Conservation (phyloP, 2,797 vertebrate species). For the Brachymystax lenok region DNA sequence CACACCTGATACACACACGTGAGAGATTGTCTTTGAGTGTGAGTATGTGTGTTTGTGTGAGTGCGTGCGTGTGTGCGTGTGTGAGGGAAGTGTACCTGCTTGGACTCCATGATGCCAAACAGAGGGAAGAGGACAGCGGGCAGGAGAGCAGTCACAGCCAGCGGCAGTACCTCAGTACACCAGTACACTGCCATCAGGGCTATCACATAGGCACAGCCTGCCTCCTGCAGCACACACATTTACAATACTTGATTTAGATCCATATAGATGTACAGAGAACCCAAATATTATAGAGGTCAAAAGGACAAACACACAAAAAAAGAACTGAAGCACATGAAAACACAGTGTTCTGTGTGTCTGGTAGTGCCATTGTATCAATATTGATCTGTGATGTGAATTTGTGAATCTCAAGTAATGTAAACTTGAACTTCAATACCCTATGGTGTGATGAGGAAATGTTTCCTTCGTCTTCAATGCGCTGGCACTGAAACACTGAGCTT, state of each 20-base stretch:
- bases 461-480: no score
- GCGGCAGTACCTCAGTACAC: constrained; percentile 91
- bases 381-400: no score
- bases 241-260: background rate
- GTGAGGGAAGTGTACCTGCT: constrained; percentile 71
- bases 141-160: constrained; percentile 87
- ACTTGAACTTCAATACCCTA: no score
- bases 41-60: no score
- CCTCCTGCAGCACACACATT: constrained; percentile 72
- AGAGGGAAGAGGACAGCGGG: constrained; percentile 88
- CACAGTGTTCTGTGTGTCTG: background rate
- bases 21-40: no score
- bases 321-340: constrained; percentile 4
- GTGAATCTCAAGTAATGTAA: no score
- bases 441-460: no score
- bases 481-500: background rate
- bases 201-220: constrained; percentile 86
- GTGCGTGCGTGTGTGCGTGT: no score
- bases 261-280: constrained; percentile 19
- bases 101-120: constrained; percentile 87
- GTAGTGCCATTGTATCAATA: no score
- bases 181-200: constrained; percentile 91
- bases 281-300: background rate
- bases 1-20: no score
- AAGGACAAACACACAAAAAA: constrained; percentile 22